Base-by-base conservation (phyloP, 2,113 vertebrate species). In the Anarhynchus alexandrinus region DNA sequence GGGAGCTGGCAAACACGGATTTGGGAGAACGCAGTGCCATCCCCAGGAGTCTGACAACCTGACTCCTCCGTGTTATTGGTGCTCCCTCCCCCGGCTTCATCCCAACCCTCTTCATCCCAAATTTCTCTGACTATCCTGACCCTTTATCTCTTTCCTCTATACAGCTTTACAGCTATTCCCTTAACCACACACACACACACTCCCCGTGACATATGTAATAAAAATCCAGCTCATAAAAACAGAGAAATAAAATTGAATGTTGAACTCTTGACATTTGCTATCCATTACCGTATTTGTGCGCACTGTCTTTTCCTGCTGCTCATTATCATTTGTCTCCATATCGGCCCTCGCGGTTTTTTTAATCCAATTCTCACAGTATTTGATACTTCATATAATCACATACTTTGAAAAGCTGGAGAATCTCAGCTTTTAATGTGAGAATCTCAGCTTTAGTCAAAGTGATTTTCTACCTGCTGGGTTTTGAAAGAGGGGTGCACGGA, bases 251-350 rank as follows among this genome's bases (percentile, higher is more conserved):
- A 95, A 96, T 74, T 92, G 74, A 82, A 58, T 40, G 76, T 42
- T 93, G 96, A 96, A 94, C 94, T 90, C 85, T 19, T 96, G 96
- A 94, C 96, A 96, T 93, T 86, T 88, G 79, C 96, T 86, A 93
- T 66, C 96, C 92, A 96, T 97, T 97, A 96, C 88, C 30, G 85
- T 90, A 86, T 96, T 96, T 96, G 94, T 36, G 64, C 1, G 20
- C 58, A 70, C 86, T 74, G 87, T 27, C 89, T 90, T 73, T 61
- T 85, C 94, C 92, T 81, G 54, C 74, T 90, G 94, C 85, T 96
- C 74, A 91, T 97, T 97, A 97, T 88, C 92, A 95, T 94, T 89
- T 90, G 94, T 95, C 93, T 96, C 94, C 84, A 10, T 87, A 85
- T 90, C 71, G 0, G 93, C 71, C 92, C 92, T 94, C 7, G 2